phyloP scores from a whole-genome alignment of 2,888 invertebrate genomes.

The Xanthia icteritia region DNA sequence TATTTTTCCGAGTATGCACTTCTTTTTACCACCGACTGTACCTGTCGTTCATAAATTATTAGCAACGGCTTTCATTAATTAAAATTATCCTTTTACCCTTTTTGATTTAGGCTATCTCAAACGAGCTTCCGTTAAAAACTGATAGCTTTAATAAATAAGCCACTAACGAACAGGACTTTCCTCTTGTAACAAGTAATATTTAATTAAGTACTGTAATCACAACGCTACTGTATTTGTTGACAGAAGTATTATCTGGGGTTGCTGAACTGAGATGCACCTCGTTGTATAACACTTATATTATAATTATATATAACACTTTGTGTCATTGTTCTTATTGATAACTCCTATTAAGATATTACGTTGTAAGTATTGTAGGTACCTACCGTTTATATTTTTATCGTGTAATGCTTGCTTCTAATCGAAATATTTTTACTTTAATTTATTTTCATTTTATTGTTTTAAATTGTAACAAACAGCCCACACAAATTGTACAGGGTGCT shows the following conservation, averaged over 20 bases:
- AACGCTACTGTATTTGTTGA: slow-evolving; percentile 63
- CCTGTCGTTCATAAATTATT: neutral
- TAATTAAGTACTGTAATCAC: slow-evolving; percentile 50
- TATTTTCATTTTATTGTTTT: too few relatives aligned
- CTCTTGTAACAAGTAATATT: slow-evolving; percentile 17
- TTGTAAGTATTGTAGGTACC: neutral
- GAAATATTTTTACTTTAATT: too few relatives aligned
- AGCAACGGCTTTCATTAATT: slow-evolving; percentile 15
- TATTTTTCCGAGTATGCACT: neutral
- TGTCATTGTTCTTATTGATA: slow-evolving; percentile 59
- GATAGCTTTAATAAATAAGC: slow-evolving; percentile 21
- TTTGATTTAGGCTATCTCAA: slow-evolving; percentile 33
- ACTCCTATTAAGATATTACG: slow-evolving; percentile 51
- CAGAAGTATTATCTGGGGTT: slow-evolving; percentile 73
- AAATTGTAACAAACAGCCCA: too few relatives aligned
- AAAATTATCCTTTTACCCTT: slow-evolving; percentile 14
- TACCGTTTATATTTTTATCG: slow-evolving; percentile 16
- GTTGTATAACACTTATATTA: slow-evolving; percentile 60
- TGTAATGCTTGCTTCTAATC: slow-evolving; percentile 6
- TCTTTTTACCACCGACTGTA: neutral
- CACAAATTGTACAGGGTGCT: too few relatives aligned
- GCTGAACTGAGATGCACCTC: slow-evolving; percentile 71
- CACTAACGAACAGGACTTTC: slow-evolving; percentile 24
- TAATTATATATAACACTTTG: too few relatives aligned
- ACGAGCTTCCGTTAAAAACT: slow-evolving; percentile 23